phyloP scores from a whole-genome alignment of 2,888 invertebrate species.

The Unio pictorum region DNA sequence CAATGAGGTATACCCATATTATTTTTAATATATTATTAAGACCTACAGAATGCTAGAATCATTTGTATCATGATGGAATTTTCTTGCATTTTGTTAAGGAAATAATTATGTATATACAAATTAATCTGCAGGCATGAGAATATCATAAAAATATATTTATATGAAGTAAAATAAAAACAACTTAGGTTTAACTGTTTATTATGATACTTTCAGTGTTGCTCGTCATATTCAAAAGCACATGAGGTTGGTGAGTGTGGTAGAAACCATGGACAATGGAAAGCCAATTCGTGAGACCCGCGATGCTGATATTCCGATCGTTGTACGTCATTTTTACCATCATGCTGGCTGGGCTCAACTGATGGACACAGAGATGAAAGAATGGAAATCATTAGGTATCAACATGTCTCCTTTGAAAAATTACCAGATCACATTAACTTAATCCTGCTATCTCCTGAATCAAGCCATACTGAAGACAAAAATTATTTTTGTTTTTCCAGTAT shows the following conservation, averaged over 20 bases:
- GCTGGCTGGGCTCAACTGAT: slow-evolving; percentile 73
- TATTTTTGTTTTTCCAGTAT: not conserved
- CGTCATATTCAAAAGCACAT: slow-evolving; percentile 74
- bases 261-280: slow-evolving; percentile 72
- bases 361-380: slow-evolving; percentile 70
- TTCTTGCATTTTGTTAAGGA: not conserved
- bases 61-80: not conserved
- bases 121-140: too few relatives aligned
- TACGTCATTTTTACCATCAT: slow-evolving; percentile 75
- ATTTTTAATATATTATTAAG: not conserved
- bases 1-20: too few relatives aligned
- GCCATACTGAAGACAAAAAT: not conserved
- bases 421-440: too few relatives aligned
- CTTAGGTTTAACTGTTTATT: too few relatives aligned
- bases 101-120: too few relatives aligned
- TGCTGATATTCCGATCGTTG: slow-evolving; percentile 71
- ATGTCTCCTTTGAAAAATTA: not conserved
- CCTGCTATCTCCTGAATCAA: too few relatives aligned
- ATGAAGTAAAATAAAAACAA: not conserved
- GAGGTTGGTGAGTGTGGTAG: slow-evolving; percentile 73
- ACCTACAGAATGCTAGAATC: not conserved
- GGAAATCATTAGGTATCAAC: slow-evolving; percentile 71
- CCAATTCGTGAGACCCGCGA: slow-evolving; percentile 72
- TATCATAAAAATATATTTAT: not conserved
- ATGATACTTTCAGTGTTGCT: slow-evolving; percentile 71